These are phyloP conservation scores for Drosophila ananassae DNA, from an alignment of 1,140 invertebrate genomes.

Conservation along the genomic window DNA sequence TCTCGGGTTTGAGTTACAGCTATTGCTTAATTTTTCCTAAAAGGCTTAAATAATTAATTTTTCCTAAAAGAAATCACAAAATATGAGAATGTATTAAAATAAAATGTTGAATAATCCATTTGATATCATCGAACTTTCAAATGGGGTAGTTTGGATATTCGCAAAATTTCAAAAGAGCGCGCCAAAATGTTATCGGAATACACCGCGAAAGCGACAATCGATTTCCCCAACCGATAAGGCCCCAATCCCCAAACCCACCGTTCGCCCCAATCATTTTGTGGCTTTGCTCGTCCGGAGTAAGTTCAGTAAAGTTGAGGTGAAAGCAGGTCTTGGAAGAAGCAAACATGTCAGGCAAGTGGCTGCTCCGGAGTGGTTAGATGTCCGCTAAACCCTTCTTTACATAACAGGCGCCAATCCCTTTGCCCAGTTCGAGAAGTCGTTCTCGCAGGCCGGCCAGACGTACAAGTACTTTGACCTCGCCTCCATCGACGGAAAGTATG, in stretches of 20 bases:
- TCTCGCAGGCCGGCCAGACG: conserved; percentile 87
- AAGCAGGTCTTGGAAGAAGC: conserved; percentile 1
- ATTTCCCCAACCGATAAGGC: neutral
- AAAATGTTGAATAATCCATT: too few relatives aligned
- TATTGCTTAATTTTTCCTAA: too few relatives aligned
- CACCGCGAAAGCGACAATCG: neutral
- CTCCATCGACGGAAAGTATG: conserved; percentile 89
- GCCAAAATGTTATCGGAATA: neutral
- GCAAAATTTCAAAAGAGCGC: neutral
- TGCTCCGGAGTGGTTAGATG: neutral
- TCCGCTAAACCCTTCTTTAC: conserved; percentile 23
- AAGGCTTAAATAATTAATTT: too few relatives aligned
- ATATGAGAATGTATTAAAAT: too few relatives aligned
- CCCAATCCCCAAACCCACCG: conserved; percentile 5
- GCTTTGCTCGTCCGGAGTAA: conserved; percentile 54
- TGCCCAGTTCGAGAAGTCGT: conserved; percentile 87
- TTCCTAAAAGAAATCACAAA: too few relatives aligned
- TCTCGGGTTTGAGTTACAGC: too few relatives aligned
- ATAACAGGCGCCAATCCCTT: conserved; percentile 89
- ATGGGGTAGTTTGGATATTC: neutral
- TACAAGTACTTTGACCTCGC: conserved; percentile 92
- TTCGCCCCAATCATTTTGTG: conserved; percentile 35
- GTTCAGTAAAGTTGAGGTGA: conserved; percentile 44
- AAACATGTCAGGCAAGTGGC: conserved; percentile 62
- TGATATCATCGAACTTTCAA: too few relatives aligned